These are phyloP conservation scores for Syritta pipiens DNA, from an alignment of 2,888 invertebrate species.

Conservation along the genomic window DNA sequence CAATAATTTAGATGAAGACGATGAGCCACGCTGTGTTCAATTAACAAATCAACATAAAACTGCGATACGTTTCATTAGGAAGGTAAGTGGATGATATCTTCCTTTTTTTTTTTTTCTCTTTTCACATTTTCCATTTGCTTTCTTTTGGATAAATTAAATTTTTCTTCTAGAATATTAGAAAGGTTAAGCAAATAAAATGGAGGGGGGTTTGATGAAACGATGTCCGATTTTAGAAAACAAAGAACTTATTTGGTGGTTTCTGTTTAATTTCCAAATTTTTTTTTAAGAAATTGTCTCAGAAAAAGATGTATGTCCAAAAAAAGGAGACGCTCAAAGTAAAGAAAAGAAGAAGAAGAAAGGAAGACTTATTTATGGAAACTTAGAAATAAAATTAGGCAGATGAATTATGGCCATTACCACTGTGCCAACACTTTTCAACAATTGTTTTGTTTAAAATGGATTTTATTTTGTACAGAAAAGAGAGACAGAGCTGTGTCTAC, in stretches of 20 bases:
- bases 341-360: too few species aligned
- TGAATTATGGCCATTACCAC: too few species aligned
- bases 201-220: conserved; percentile 4
- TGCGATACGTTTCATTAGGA: conserved; percentile 94
- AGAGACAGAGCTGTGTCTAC: too few species aligned
- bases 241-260: not conserved
- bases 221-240: not conserved
- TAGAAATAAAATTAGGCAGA: too few species aligned
- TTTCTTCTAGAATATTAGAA: too few species aligned
- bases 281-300: not conserved
- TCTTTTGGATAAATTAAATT: too few species aligned
- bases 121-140: not conserved
- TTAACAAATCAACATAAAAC: conserved; percentile 93
- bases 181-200: not conserved
- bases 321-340: too few species aligned
- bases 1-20: conserved; percentile 85
- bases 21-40: conserved; percentile 89
- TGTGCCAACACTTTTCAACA: too few species aligned
- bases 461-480: too few species aligned
- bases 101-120: conserved; percentile 11
- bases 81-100: conserved; percentile 82
- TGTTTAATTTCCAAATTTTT: not conserved
- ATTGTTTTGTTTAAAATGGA: too few species aligned
- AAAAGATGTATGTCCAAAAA: not conserved
- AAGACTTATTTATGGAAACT: too few species aligned